Base-by-base conservation (phyloP, 2,888 invertebrate species). In the Thyatira batis region DNA sequence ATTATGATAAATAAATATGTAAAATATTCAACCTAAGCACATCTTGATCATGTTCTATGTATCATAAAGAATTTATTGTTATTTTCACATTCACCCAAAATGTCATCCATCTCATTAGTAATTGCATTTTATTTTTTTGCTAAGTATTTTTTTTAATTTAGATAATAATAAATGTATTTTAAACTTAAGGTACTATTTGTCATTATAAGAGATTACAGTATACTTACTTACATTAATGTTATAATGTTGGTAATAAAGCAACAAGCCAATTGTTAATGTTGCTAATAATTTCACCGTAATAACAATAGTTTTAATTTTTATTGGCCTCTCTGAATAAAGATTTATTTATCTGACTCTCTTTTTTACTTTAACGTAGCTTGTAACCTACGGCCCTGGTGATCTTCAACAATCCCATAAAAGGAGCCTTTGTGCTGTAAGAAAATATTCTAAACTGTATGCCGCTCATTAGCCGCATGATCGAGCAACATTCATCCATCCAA, bases 241-340 rank as follows among this genome's bases (percentile, higher is more conserved):
- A 71, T 68, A 63, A 71, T 74, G 69, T 76, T 78, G 71, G 64
- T 69, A 71, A 71, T 74, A 62, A 69, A 65, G 72, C 73, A 80
- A 78, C 81, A 75, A 75, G 82, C 81, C 83, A 77, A 77, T 77
- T 80, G 64, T 75, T 69, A 76, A 74, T 78, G 81, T 85, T 85
- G 80, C 81, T 61, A 68, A 78, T 79, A 76, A 76, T 80, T 82
- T 80, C 76, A 75, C 67, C 60, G 64, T 79, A 73, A 73, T 74
- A 80, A 78, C 78, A 81, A 80, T 83, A 85, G 78, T 65, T 76
- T 80, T 82, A 84, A 85, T 85, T 85, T 23, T 76, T 84, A 85
- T 85, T 85, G 89, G 89, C 89, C 88, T 90, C 89, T 89, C 89
- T 88, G 84, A 88, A 85, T 88, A 88, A 85, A 85, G 69, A 77